phyloP scores from a whole-genome alignment of 2,113 vertebrate species.

The Nannospalax galili region DNA sequence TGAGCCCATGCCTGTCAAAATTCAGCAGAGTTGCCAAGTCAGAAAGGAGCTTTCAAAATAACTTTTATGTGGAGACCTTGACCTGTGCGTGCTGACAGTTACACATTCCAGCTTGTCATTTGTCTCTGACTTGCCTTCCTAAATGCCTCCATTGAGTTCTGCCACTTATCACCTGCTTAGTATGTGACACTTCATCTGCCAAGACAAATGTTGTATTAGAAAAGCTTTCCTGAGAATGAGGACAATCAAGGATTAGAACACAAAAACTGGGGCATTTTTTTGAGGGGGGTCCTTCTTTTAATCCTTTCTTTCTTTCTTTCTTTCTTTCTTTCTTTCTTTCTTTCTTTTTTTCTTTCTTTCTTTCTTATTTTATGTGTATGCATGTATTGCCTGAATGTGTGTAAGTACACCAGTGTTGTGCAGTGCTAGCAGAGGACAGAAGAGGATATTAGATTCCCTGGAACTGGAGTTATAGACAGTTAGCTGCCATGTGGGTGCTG shows the following conservation, averaged over 20 bases:
- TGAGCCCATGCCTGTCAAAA: not conserved
- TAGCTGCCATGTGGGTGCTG: no score
- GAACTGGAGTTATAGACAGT: no score
- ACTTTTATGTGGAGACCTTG: constrained; percentile 13
- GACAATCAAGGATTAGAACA: not conserved
- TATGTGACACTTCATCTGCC: constrained; percentile 72
- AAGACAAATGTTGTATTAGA: constrained; percentile 69
- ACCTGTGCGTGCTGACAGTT: constrained; percentile 47
- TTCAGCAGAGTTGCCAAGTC: not conserved
- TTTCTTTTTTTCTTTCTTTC: no score
- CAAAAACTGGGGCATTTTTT: not conserved
- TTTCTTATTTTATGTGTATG: no score
- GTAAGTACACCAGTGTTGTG: no score
- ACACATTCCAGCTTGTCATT: constrained; percentile 62
- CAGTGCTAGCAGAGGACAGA: no score
- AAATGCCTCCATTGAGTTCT: constrained; percentile 59
- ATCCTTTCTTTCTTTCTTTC: no score
- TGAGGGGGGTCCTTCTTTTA: not conserved
- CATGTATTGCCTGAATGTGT: no score
- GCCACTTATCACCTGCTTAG: constrained; percentile 75
- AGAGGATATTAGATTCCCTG: no score
- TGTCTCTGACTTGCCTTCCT: constrained; percentile 57
- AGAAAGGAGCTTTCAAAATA: constrained; percentile 52
- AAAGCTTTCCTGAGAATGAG: constrained; percentile 44
- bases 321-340: no score